Base-by-base conservation (phyloP, 2,888 invertebrate species). In the Timema cristinae region DNA sequence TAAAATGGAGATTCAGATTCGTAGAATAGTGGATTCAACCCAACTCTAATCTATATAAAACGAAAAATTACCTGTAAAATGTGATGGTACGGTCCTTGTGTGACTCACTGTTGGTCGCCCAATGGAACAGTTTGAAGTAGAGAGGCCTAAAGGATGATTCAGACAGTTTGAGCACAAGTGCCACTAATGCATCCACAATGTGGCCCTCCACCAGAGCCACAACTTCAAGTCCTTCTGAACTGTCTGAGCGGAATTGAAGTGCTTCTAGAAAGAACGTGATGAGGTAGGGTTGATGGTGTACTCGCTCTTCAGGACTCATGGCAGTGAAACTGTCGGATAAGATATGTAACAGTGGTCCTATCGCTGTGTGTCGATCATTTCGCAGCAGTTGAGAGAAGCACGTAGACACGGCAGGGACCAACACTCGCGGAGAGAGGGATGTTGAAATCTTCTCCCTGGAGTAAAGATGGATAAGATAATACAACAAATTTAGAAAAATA, bases 141-240 rank as follows among this genome's bases (percentile, higher is more conserved):
- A 97, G 86, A 0, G 97, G 95, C 74, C 93, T 88, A 82, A 98
- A 98, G 59, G 90, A 90, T 0, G 90, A 89, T 81, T 97, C 97
- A 0, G 95, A 95, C 50, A 97, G 83, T 82, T 96, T 96, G 68
- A 97, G 83, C 49, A 95, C 90, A 77, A 96, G 86, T 68, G 89
- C 85, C 2, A 92, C 90, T n/a, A 97, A 83, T 0, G 94, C 89
- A 76, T 91, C 88, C 0, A 94, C 88, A 0, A 94, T 88, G 78
- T 89, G 86, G 15, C 86, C 86, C 83, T 97, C 97, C 0, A 93
- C 88, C 13, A 79, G 78, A 52, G 86, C 85, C 0, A 91, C 84
- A 67, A 84, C 82, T 10, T 81, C 81, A 7, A 80, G 75, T 2
- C 82, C 77, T 7, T 82, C 83, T 4, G 78, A 79, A 4, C 86